These are phyloP conservation scores for Pecten maximus DNA, from an alignment of 2,888 invertebrate species.

Conservation along the genomic window DNA sequence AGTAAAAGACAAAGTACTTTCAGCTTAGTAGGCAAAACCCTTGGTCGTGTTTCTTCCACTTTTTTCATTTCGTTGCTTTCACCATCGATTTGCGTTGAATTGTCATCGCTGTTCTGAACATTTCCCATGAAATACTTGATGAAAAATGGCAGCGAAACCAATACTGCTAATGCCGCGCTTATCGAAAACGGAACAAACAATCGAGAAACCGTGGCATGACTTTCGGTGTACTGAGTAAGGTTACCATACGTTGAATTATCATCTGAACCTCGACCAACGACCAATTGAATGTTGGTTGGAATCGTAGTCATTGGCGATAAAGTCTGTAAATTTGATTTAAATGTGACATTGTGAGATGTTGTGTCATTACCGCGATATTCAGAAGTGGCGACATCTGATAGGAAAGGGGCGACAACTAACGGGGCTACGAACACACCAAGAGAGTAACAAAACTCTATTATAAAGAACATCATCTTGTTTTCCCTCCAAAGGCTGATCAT, in stretches of 20 bases:
- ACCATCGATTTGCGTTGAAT: background rate
- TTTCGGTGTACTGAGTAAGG: background rate
- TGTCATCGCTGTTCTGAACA: background rate
- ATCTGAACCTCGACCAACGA: too few species aligned
- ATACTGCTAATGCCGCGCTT: background rate
- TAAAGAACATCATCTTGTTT: background rate
- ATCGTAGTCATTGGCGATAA: background rate
- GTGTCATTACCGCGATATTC: background rate
- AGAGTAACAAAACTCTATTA: background rate
- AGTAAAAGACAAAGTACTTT: background rate
- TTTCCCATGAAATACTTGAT: background rate
- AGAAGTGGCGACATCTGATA: background rate
- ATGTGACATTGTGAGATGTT: background rate
- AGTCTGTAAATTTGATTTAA: background rate
- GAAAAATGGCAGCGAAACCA: background rate
- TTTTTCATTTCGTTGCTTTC: background rate
- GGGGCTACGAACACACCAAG: background rate
- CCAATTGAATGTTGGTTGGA: background rate
- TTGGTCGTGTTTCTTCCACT: background rate
- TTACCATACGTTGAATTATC: background rate
- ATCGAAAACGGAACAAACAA: background rate
- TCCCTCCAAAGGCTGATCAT: background rate
- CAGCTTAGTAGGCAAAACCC: slow-evolving; percentile 2
- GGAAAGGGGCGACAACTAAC: background rate
- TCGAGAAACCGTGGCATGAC: background rate